Conservation (phyloP, 2,888 invertebrate genomes). For the Phaonia tiefii region DNA sequence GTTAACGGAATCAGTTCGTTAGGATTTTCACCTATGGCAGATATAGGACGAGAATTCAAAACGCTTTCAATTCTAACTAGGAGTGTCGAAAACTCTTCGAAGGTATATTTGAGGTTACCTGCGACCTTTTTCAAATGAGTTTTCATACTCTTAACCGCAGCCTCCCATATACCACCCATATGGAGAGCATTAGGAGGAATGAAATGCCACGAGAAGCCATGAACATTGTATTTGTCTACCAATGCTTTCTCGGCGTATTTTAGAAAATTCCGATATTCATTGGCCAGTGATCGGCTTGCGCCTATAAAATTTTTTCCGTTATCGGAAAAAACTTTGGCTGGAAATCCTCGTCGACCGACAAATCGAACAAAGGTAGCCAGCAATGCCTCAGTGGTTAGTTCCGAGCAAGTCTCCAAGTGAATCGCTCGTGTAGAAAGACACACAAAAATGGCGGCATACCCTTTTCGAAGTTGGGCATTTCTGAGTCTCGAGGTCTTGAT, state of each 20-base stretch:
- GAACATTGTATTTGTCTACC: neutral
- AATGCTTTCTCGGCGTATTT: neutral
- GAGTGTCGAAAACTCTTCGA: no score
- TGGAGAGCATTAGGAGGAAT: neutral
- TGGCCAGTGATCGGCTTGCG: neutral
- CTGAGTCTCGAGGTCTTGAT: slow-evolving; percentile 35
- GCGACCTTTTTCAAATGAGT: neutral
- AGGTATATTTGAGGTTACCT: neutral
- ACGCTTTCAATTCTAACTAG: slow-evolving; percentile 7
- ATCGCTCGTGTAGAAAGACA: slow-evolving; percentile 49
- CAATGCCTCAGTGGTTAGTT: slow-evolving; percentile 31
- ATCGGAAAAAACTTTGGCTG: neutral
- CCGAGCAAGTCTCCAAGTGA: slow-evolving; percentile 14
- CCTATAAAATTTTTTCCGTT: neutral
- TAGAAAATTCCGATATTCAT: neutral
- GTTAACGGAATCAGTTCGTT: neutral
- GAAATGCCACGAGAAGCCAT: neutral
- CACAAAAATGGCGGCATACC: slow-evolving; percentile 50
- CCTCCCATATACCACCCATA: neutral
- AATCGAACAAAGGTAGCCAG: slow-evolving; percentile 41
- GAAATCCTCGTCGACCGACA: slow-evolving; percentile 45
- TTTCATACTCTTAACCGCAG: neutral
- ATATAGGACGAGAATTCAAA: neutral
- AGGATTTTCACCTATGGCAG: neutral
- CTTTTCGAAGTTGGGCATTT: slow-evolving; percentile 39